These are phyloP conservation scores for Ophiothrix spiculata DNA, from an alignment of 35 echinoderm and acorn worm genomes.

Conservation along the genomic window DNA sequence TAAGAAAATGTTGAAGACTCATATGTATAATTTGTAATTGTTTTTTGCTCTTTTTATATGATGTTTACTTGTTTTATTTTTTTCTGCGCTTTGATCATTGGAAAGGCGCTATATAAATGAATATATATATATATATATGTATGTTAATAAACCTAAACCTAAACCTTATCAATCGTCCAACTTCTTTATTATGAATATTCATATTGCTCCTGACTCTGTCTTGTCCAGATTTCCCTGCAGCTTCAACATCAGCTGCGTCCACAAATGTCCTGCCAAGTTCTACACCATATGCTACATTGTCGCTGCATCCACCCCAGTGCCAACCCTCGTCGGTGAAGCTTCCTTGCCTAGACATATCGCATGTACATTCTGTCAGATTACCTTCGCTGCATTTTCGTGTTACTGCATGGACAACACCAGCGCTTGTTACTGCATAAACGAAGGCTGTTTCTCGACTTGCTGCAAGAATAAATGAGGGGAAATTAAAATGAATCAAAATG, in stretches of 20 bases:
- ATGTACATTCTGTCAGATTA: constrained; percentile 84
- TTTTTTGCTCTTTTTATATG: too few relatives aligned
- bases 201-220: constrained; percentile 51
- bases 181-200: constrained; percentile 98
- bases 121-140: too few relatives aligned
- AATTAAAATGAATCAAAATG: too few relatives aligned
- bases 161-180: constrained; percentile 90
- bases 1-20: too few relatives aligned
- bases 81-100: too few relatives aligned
- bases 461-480: too few relatives aligned
- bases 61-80: too few relatives aligned
- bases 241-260: constrained; percentile 45
- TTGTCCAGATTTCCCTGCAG: neutral
- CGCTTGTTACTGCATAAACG: constrained; percentile 89
- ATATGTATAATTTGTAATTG: too few relatives aligned
- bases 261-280: constrained; percentile 72
- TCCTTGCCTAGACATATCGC: constrained; percentile 48
- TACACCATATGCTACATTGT: constrained; percentile 74
- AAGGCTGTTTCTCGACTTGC: constrained; percentile 90
- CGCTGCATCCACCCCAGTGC: constrained; percentile 95
- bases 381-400: constrained; percentile 72
- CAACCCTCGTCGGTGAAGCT: constrained; percentile 42
- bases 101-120: too few relatives aligned
- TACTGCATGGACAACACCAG: constrained; percentile 85
- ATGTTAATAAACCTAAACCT: too few relatives aligned